phyloP scores from a whole-genome alignment of 2,797 vertebrate genomes.

The Helarctos malayanus region DNA sequence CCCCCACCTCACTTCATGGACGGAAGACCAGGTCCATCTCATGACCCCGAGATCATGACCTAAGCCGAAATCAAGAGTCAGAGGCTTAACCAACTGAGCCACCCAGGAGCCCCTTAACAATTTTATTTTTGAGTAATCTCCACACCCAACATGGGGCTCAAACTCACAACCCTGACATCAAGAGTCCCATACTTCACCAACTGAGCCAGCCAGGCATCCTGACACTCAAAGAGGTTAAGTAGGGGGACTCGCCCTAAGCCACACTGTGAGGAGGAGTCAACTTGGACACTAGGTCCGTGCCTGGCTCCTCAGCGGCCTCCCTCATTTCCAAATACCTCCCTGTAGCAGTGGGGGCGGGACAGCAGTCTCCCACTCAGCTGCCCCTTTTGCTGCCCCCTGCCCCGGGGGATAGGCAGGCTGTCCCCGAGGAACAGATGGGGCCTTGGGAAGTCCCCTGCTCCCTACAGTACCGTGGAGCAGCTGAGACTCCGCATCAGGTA shows the following conservation, averaged over 20 bases:
- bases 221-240: background rate
- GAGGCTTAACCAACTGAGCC: background rate
- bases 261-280: background rate
- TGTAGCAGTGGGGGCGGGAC: rapidly evolving
- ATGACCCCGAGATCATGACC: background rate
- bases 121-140: background rate
- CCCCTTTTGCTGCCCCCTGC: background rate
- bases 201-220: background rate
- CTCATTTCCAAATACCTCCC: background rate
- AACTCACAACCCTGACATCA: background rate
- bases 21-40: background rate
- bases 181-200: background rate
- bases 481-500: conserved; percentile 88
- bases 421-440: background rate
- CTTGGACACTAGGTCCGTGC: background rate
- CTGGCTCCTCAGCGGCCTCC: background rate
- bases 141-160: background rate
- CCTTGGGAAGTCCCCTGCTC: background rate
- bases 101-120: background rate
- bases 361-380: background rate
- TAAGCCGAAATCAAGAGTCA: background rate
- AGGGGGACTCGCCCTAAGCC: background rate
- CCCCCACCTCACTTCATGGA: background rate
- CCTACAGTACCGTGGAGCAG: conserved; percentile 91
- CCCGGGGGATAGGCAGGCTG: background rate